Evolutionary conservation across 2,113 vertebrate species (phyloP).

Genomic region (Suncus etruscus): DNA sequence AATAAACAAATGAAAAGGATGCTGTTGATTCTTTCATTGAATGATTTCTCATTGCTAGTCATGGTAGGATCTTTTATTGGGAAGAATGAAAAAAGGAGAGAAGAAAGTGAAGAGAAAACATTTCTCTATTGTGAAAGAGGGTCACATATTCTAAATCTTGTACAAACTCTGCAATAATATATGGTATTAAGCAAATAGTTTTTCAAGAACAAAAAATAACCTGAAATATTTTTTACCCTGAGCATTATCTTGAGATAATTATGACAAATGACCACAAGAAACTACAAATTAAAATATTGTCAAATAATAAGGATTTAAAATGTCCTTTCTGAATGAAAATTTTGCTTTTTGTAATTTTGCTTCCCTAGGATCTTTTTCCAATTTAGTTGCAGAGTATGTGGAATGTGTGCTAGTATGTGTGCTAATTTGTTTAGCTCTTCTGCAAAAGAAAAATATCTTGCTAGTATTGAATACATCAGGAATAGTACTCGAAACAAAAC

Average conservation of each 20-base stretch:
- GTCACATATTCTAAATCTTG: neutral
- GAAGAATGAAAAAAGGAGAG: slow-evolving; percentile 32
- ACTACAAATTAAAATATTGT: neutral
- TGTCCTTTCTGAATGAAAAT: slow-evolving; percentile 51
- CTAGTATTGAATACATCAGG: slow-evolving; percentile 11
- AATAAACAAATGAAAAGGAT: slow-evolving; percentile 17
- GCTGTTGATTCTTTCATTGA: neutral
- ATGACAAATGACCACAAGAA: slow-evolving; percentile 27
- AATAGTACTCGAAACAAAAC: neutral
- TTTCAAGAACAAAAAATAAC: neutral
- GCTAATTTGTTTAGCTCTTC: neutral
- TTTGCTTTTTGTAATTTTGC: slow-evolving; percentile 39
- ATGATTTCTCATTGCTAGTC: neutral
- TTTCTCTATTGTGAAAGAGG: slow-evolving; percentile 50
- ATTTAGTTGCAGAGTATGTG: neutral
- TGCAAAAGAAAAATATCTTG: neutral
- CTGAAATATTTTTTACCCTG: slow-evolving; percentile 34
- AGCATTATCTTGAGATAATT: neutral
- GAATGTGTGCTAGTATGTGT: slow-evolving; percentile 28
- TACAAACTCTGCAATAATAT: slow-evolving; percentile 24
- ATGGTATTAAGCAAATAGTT: slow-evolving; percentile 20
- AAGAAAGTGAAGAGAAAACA: neutral
- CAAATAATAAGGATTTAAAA: neutral
- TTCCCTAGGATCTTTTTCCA: slow-evolving; percentile 17
- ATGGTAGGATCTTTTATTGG: neutral